Conservation (phyloP, 2,797 vertebrate genomes). For the Nyctalus aviator region DNA sequence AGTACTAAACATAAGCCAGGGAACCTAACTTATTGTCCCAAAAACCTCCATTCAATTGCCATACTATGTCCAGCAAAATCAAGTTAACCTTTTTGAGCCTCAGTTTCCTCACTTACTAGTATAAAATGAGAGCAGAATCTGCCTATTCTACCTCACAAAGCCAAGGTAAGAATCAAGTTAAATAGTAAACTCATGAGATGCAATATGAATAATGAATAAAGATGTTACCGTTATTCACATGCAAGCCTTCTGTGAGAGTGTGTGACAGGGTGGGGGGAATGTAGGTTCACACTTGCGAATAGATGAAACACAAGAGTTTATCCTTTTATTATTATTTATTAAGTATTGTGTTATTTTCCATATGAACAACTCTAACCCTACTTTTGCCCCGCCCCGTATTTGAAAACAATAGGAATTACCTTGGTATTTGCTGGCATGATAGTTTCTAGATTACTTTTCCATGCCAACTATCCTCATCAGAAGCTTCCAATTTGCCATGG, state of each 20-base stretch:
- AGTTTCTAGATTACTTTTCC: conserved; percentile 40
- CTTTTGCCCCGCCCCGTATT: not conserved
- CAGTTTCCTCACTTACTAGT: not conserved
- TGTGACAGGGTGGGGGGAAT: not conserved
- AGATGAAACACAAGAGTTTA: not conserved
- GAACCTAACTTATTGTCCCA: not conserved
- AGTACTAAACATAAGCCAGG: not conserved
- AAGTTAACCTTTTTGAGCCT: conserved; percentile 1
- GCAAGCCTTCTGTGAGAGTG: not conserved
- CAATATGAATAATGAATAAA: not conserved
- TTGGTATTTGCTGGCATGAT: not conserved
- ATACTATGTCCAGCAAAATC: not conserved
- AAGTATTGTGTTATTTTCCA: not conserved
- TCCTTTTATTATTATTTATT: not conserved
- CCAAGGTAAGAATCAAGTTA: not conserved
- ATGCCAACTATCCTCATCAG: not conserved
- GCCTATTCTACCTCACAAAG: not conserved
- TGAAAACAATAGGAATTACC: not conserved
- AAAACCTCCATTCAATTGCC: not conserved
- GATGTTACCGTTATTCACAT: not conserved
- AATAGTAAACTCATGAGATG: not conserved
- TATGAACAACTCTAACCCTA: not conserved
- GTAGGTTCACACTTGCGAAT: not conserved
- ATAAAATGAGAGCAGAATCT: not conserved
- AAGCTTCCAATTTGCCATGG: not conserved